phyloP scores from a whole-genome alignment of 2,888 invertebrate genomes.

The Dryobota labecula region DNA sequence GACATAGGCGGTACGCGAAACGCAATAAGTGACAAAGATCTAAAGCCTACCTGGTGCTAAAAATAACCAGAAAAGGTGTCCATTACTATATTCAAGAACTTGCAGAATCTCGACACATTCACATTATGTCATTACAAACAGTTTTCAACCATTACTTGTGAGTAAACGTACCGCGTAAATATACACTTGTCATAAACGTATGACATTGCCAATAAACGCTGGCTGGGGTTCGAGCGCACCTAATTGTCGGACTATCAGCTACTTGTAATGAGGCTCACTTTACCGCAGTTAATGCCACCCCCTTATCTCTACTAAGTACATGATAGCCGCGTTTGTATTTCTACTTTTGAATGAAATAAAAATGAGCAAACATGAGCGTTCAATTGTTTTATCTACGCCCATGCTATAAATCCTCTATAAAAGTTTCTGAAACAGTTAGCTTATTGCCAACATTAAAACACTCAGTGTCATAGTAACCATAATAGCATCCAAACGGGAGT shows the following conservation, averaged over 20 bases:
- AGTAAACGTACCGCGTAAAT: constrained; percentile 11
- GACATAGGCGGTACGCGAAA: neutral
- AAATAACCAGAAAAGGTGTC: neutral
- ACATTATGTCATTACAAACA: neutral
- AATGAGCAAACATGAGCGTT: neutral
- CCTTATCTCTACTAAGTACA: constrained; percentile 76
- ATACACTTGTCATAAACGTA: constrained; percentile 26
- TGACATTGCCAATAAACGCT: constrained; percentile 57
- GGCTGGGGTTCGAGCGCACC: constrained; percentile 68
- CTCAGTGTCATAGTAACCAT: too few relatives aligned
- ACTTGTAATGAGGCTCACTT: constrained; percentile 78
- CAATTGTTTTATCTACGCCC: too few relatives aligned
- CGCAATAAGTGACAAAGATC: neutral
- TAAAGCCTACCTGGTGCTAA: neutral
- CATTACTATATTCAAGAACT: neutral
- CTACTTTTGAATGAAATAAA: constrained; percentile 8
- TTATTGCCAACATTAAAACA: too few relatives aligned
- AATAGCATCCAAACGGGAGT: too few relatives aligned
- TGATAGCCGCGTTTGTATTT: constrained; percentile 54
- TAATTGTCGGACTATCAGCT: constrained; percentile 83
- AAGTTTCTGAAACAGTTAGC: too few relatives aligned
- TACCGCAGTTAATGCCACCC: constrained; percentile 73
- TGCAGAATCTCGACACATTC: neutral
- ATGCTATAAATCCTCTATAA: too few relatives aligned
- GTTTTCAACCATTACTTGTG: constrained; percentile 4